These are phyloP conservation scores for Pterocles gutturalis DNA, from an alignment of 2,113 vertebrate genomes.

Conservation along the genomic window DNA sequence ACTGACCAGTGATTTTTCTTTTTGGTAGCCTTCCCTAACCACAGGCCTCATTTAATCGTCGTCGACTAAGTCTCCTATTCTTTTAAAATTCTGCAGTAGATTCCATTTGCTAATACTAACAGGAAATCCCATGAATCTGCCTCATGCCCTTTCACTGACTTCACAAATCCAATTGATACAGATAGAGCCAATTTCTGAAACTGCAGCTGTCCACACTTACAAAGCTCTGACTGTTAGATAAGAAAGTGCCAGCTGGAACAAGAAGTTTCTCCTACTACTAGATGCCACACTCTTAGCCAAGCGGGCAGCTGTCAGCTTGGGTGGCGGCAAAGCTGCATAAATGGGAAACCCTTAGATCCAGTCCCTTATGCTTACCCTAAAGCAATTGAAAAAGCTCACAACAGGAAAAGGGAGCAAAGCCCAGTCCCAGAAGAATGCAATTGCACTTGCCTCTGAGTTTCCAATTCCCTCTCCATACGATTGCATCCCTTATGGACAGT, in stretches of 20 bases:
- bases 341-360: conserved; percentile 56
- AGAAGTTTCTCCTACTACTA: conserved; percentile 84
- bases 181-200: conserved; percentile 79
- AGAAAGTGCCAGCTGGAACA: conserved; percentile 89
- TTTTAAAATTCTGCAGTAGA: conserved; percentile 60
- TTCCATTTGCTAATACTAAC: conserved; percentile 80
- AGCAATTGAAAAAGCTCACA: not conserved
- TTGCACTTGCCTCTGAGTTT: not conserved
- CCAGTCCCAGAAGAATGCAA: not conserved
- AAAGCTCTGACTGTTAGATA: conserved; percentile 89
- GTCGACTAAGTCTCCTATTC: conserved; percentile 49
- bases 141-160: conserved; percentile 82
- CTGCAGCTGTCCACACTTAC: conserved; percentile 88
- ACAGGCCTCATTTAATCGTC: not conserved
- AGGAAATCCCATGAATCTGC: conserved; percentile 82
- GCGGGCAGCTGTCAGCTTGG: conserved; percentile 86
- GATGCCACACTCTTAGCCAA: conserved; percentile 84
- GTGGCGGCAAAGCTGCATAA: conserved; percentile 73
- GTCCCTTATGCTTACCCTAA: conserved; percentile 39
- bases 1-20: not conserved
- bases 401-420: not conserved
- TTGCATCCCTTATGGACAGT: fast-evolving
- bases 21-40: conserved; percentile 37
- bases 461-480: not conserved
- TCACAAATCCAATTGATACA: conserved; percentile 84